Evolutionary conservation across 2,113 vertebrate genomes (phyloP).

Genomic region (rabbit (Oryctolagus cuniculus)): mOryCun1.1 NC_091434.1:32725501-32726000

Average conservation of each 20-base stretch:
- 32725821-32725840: not conserved
- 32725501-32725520: constrained; percentile 33
- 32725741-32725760: not conserved
- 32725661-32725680: not conserved
- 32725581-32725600: not conserved
- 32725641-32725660: not conserved
- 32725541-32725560: not conserved
- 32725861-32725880: constrained; percentile 58
- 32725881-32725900: not conserved
- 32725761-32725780: not conserved
- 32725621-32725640: not conserved
- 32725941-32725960: not conserved
- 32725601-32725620: not conserved
- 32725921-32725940: not conserved
- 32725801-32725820: constrained; percentile 1
- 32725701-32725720: not conserved
- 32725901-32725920: not conserved
- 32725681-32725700: not conserved
- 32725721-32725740: not conserved
- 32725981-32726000: constrained; percentile 12
- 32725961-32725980: constrained; percentile 40
- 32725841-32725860: constrained; percentile 55
- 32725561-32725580: not conserved
- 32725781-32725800: too few relatives aligned
- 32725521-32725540: not conserved